Conservation (phyloP, 2,113 vertebrate species). For the Oncorhynchus clarkii region DNA sequence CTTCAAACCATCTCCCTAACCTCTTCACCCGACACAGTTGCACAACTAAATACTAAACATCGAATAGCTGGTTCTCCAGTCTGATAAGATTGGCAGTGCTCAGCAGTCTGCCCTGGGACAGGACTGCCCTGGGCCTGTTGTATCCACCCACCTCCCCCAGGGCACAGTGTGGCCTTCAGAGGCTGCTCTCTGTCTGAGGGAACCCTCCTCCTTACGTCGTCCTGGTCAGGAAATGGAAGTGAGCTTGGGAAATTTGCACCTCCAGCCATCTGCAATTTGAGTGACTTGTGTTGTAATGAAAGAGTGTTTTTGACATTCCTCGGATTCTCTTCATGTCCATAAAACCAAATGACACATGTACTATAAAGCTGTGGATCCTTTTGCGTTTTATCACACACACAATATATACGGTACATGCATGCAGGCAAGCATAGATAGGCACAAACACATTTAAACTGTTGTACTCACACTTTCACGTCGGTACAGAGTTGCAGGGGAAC, state of each 20-base stretch:
- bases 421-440: background rate
- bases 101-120: background rate
- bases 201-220: background rate
- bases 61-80: background rate
- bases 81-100: background rate
- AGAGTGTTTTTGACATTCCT: background rate
- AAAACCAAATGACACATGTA: too few species aligned
- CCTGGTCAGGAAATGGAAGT: constrained; percentile 23
- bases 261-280: constrained; percentile 9
- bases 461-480: background rate
- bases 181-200: too few species aligned
- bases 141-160: background rate
- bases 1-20: background rate
- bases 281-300: constrained; percentile 40
- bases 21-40: too few species aligned
- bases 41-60: too few species aligned
- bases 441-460: background rate
- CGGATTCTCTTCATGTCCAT: too few species aligned
- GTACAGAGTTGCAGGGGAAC: background rate
- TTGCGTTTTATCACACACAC: background rate
- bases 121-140: background rate
- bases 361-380: too few species aligned
- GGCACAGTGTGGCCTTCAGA: too few species aligned
- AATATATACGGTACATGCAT: background rate
- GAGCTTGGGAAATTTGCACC: constrained; percentile 28